Evolutionary conservation across 2,113 vertebrate genomes (phyloP).

Genomic region (Typhlomys cinereus): DNA sequence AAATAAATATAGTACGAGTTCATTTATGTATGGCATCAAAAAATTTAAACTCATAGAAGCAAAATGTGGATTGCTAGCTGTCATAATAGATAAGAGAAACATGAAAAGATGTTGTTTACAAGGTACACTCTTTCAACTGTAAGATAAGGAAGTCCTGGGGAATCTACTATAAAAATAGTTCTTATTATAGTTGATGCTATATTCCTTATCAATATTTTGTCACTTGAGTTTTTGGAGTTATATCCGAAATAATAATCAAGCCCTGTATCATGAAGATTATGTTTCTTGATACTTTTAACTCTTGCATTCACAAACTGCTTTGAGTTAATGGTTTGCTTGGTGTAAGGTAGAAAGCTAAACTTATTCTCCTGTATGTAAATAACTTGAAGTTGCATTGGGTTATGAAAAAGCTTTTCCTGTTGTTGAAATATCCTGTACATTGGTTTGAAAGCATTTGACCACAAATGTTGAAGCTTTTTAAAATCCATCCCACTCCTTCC

Average conservation of each 20-base stretch:
- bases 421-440: background rate
- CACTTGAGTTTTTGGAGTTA: background rate
- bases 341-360: background rate
- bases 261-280: background rate
- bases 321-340: background rate
- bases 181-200: background rate
- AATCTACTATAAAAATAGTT: background rate
- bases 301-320: background rate
- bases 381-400: background rate
- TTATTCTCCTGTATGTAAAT: background rate
- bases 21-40: background rate
- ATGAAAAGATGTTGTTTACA: background rate
- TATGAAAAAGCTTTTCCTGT: background rate
- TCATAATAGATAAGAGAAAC: no score
- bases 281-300: background rate
- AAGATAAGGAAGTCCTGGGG: background rate
- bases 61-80: background rate
- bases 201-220: background rate
- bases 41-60: background rate
- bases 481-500: background rate
- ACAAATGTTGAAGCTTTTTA: slow-evolving; percentile 7
- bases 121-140: background rate
- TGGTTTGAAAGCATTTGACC: slow-evolving; percentile 1
- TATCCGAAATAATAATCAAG: background rate
- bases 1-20: background rate